These are phyloP conservation scores for Eulemur albifrons DNA, from an alignment of 2,797 vertebrate genomes.

Conservation along the genomic window DNA sequence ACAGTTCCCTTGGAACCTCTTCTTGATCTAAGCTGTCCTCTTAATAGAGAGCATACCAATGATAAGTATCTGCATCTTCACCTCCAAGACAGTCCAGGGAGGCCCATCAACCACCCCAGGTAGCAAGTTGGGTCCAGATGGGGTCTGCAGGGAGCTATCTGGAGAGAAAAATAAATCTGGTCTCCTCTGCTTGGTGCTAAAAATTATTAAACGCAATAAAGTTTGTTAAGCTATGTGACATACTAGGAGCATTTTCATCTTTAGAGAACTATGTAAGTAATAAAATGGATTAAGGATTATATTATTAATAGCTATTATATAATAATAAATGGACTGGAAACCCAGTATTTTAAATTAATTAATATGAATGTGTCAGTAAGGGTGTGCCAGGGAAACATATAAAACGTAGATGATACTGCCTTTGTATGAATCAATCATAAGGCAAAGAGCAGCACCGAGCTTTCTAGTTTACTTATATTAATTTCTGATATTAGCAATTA, in stretches of 20 bases:
- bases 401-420: not conserved
- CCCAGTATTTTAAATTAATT: slow-evolving; percentile 40
- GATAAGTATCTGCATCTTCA: not conserved
- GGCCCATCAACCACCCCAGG: not conserved
- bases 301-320: slow-evolving; percentile 7
- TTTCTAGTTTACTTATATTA: slow-evolving; percentile 52
- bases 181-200: not conserved
- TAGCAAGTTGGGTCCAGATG: not conserved
- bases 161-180: slow-evolving; percentile 21
- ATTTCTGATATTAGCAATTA: slow-evolving; percentile 69
- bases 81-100: not conserved
- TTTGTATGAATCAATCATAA: slow-evolving; percentile 16
- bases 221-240: not conserved
- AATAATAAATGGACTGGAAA: slow-evolving; percentile 20
- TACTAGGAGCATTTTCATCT: not conserved
- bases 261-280: slow-evolving; percentile 38
- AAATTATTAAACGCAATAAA: not conserved
- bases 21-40: not conserved
- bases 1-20: not conserved
- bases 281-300: slow-evolving; percentile 40
- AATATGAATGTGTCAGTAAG: slow-evolving; percentile 14
- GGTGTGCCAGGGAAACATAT: not conserved
- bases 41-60: not conserved
- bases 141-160: not conserved
- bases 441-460: slow-evolving; percentile 39